A percentile compares a stretch with the other conserved stretches of the same genome.
phyloP scores from a whole-genome alignment of 2,888 invertebrate species.

The Melinaea menophilus region DNA sequence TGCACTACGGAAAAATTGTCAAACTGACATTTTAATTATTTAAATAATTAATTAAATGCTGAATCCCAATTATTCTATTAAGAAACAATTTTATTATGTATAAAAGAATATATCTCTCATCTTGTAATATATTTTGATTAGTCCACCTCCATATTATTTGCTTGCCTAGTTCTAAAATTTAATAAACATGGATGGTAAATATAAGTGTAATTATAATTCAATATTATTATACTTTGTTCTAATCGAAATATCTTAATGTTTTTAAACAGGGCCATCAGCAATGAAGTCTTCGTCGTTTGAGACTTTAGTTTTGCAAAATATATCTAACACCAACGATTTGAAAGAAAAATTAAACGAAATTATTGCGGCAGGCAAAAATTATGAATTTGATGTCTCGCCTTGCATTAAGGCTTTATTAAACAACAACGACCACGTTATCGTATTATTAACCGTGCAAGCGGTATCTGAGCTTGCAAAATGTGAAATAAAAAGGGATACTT shows the following conservation, averaged over 20 bases:
- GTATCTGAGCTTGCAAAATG: slow-evolving; percentile 90
- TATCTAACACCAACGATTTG: slow-evolving; percentile 60
- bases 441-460: slow-evolving; percentile 80
- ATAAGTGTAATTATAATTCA: slow-evolving; percentile 10
- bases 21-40: background rate
- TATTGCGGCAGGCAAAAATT: slow-evolving; percentile 63
- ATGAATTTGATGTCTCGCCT: slow-evolving; percentile 66
- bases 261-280: slow-evolving; percentile 50
- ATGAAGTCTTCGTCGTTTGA: slow-evolving; percentile 65
- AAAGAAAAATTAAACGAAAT: slow-evolving; percentile 68
- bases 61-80: too few relatives aligned
- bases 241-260: slow-evolving; percentile 2
- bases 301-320: slow-evolving; percentile 63
- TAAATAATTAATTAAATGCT: too few relatives aligned
- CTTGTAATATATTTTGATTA: too few relatives aligned
- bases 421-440: slow-evolving; percentile 70
- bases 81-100: slow-evolving; percentile 2
- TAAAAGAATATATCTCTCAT: background rate
- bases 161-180: slow-evolving; percentile 13
- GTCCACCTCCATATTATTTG: background rate
- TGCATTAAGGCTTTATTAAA: slow-evolving; percentile 64
- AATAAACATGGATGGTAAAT: slow-evolving; percentile 35
- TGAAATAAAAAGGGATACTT: slow-evolving; percentile 84
- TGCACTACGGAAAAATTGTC: slow-evolving; percentile 12
- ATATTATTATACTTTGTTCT: slow-evolving; percentile 4